A percentile compares a stretch with the other conserved stretches of the same genome.
Evolutionary conservation across 2,888 invertebrate species (phyloP).

Genomic region (Tinea trinotella): DNA sequence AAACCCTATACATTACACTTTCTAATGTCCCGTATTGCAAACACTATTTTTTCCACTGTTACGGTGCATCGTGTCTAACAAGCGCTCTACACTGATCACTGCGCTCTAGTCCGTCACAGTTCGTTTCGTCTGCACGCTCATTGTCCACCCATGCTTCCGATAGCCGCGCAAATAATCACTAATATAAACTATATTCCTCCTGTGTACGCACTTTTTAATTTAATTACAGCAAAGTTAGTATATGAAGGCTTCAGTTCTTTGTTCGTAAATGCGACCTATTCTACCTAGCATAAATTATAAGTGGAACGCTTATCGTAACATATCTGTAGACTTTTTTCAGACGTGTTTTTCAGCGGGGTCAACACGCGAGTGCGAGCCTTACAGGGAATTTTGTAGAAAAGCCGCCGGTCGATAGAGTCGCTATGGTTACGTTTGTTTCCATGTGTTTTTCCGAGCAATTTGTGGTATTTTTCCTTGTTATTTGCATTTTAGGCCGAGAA

Average conservation of each 20-base stretch:
- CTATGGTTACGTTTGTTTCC: conserved; percentile 64
- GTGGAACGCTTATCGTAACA: conserved; percentile 21
- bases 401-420: conserved; percentile 66
- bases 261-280: conserved; percentile 12
- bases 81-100: neutral
- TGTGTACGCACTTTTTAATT: neutral
- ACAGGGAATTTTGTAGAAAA: conserved; percentile 66
- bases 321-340: conserved; percentile 34
- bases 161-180: conserved; percentile 3
- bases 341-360: conserved; percentile 50
- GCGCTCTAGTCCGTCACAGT: conserved; percentile 38
- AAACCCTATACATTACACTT: conserved; percentile 63
- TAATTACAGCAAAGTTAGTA: neutral
- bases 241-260: neutral
- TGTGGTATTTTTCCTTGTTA: conserved; percentile 45
- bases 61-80: conserved; percentile 64
- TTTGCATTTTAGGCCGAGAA: conserved; percentile 63
- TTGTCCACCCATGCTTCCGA: conserved; percentile 48
- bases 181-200: neutral
- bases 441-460: conserved; percentile 46
- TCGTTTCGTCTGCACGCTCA: conserved; percentile 53
- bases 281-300: neutral
- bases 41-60: conserved; percentile 50
- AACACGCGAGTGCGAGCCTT: conserved; percentile 60
- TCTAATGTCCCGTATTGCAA: conserved; percentile 63